A percentile compares a stretch with the other conserved stretches of the same genome.
Evolutionary conservation across 2,888 invertebrate genomes (phyloP).

Genomic region (Synanthedon vespiformis): DNA sequence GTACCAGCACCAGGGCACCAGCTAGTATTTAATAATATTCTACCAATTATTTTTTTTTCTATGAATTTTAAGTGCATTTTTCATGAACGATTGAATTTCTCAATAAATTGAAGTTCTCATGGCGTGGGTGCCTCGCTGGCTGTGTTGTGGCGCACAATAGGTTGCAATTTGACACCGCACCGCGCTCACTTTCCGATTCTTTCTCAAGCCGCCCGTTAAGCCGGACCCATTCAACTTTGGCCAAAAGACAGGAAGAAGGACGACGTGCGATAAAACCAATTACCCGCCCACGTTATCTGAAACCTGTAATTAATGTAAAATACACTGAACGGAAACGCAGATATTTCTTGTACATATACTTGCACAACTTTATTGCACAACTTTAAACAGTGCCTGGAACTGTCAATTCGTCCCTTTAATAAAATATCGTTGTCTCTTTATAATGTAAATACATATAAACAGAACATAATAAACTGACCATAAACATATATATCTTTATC

Average conservation of each 20-base stretch:
- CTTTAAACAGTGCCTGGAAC: too few relatives aligned
- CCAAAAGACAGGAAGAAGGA: conserved; percentile 67
- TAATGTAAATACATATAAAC: too few relatives aligned
- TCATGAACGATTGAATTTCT: background rate
- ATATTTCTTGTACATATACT: too few relatives aligned
- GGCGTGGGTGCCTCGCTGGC: conserved; percentile 50
- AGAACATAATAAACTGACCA: too few relatives aligned
- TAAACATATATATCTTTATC: too few relatives aligned
- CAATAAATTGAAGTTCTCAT: conserved; percentile 1
- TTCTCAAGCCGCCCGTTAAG: conserved; percentile 20
- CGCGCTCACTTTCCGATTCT: conserved; percentile 33
- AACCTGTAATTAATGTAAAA: conserved; percentile 66
- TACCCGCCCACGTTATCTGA: conserved; percentile 64
- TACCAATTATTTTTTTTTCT: too few relatives aligned
- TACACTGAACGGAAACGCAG: conserved; percentile 45
- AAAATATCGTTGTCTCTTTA: too few relatives aligned
- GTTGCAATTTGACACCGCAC: conserved; percentile 45
- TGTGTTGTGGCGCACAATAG: conserved; percentile 31
- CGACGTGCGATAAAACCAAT: conserved; percentile 60
- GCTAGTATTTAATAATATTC: too few relatives aligned
- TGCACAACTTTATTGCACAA: too few relatives aligned
- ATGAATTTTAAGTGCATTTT: conserved; percentile 9
- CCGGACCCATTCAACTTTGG: conserved; percentile 24
- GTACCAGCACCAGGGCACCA: too few relatives aligned
- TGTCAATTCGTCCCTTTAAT: too few relatives aligned